Conservation (phyloP, 2,797 vertebrate species). For the Trachops cirrhosus region DNA sequence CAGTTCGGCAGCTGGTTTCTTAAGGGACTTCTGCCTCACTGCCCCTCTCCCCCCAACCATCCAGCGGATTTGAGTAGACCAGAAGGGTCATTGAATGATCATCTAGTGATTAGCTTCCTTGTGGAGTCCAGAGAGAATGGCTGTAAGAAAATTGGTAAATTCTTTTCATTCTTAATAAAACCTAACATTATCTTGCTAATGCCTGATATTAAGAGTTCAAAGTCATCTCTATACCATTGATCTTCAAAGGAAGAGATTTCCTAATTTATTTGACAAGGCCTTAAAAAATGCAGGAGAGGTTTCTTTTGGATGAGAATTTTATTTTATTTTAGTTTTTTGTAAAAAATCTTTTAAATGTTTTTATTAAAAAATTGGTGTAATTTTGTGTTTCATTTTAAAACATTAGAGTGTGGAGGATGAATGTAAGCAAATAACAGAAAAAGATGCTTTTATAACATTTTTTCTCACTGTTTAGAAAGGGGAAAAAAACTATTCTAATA, state of each 20-base stretch:
- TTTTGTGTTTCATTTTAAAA: slow-evolving; percentile 69
- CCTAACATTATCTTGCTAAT: slow-evolving; percentile 72
- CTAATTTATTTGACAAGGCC: slow-evolving; percentile 60
- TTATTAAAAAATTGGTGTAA: slow-evolving; percentile 79
- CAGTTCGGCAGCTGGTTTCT: slow-evolving; percentile 12
- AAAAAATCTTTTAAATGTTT: slow-evolving; percentile 77
- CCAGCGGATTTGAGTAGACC: slow-evolving; percentile 21
- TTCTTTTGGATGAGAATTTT: background rate
- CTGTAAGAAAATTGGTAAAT: slow-evolving; percentile 69
- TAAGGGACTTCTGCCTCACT: slow-evolving; percentile 10
- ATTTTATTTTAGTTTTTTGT: slow-evolving; percentile 38
- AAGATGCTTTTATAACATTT: slow-evolving; percentile 54
- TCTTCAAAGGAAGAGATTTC: slow-evolving; percentile 72
- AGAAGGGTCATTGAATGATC: slow-evolving; percentile 45
- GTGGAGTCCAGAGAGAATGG: slow-evolving; percentile 46
- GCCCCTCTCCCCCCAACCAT: background rate
- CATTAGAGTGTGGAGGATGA: slow-evolving; percentile 36
- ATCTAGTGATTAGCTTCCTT: slow-evolving; percentile 61
- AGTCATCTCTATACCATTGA: slow-evolving; percentile 66
- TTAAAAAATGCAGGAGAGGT: background rate
- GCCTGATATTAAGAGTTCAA: slow-evolving; percentile 75
- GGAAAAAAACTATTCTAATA: background rate
- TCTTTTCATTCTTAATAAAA: slow-evolving; percentile 74
- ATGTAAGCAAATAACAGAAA: slow-evolving; percentile 67
- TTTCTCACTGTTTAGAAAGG: slow-evolving; percentile 44